These are phyloP conservation scores for Chelonus formosanus DNA, from an alignment of 2,888 invertebrate genomes.

Conservation along the genomic window DNA sequence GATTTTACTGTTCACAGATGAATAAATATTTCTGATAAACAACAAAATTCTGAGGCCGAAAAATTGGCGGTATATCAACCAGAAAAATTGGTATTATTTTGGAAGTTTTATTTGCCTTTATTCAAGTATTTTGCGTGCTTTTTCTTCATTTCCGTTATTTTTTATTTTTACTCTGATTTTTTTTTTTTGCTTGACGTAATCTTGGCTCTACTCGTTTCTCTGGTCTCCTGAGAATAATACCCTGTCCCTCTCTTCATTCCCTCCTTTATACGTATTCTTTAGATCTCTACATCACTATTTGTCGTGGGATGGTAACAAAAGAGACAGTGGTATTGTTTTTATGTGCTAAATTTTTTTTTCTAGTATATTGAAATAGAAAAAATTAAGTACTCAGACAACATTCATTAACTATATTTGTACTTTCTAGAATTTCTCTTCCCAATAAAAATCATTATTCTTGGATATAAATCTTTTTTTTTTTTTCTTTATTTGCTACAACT, in stretches of 20 bases:
- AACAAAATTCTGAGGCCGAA: not conserved
- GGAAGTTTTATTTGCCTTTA: slow-evolving; percentile 23
- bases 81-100: slow-evolving; percentile 31
- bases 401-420: no score
- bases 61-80: slow-evolving; percentile 3
- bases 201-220: slow-evolving; percentile 14
- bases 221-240: slow-evolving; percentile 11
- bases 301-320: slow-evolving; percentile 1
- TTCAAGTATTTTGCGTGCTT: slow-evolving; percentile 16
- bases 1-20: slow-evolving; percentile 2
- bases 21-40: slow-evolving; percentile 6
- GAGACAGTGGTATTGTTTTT: slow-evolving; percentile 12
- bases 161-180: slow-evolving; percentile 32
- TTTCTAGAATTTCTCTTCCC: no score
- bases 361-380: not conserved
- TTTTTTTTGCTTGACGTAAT: slow-evolving; percentile 19
- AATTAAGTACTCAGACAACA: not conserved
- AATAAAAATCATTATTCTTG: no score
- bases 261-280: not conserved
- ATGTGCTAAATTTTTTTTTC: slow-evolving; percentile 3
- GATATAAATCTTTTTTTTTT: no score
- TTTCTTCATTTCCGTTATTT: slow-evolving; percentile 4
- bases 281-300: slow-evolving; percentile 5
- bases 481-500: no score
- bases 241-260: not conserved